Evolutionary conservation across 1,140 invertebrate genomes (phyloP).

Genomic region (Euwallacea similis): DNA sequence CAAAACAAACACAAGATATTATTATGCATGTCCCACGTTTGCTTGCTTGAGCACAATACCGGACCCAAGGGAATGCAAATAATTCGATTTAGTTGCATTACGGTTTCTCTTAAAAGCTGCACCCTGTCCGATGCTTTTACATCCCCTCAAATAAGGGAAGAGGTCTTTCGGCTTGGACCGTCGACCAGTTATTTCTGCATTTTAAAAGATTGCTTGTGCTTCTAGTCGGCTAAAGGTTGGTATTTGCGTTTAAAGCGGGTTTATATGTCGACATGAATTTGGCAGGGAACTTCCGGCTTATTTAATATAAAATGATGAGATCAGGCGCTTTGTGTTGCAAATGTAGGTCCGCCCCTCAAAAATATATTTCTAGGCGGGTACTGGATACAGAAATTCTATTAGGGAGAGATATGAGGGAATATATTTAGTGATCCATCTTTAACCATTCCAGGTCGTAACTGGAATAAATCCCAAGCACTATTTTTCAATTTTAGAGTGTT

Average conservation of each 20-base stretch:
- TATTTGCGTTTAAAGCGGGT: not conserved
- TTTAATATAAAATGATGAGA: too few relatives aligned
- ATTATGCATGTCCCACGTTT: slow-evolving; percentile 2
- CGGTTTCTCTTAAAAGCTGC: slow-evolving; percentile 5
- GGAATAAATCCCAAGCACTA: too few relatives aligned
- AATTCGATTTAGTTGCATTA: slow-evolving; percentile 4
- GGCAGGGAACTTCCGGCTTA: too few relatives aligned
- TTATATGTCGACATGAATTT: not conserved
- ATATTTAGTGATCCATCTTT: too few relatives aligned
- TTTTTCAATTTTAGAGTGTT: too few relatives aligned
- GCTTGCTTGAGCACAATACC: slow-evolving; percentile 2
- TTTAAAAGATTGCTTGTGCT: slow-evolving; percentile 1
- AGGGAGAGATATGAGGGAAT: too few relatives aligned
- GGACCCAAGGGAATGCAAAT: slow-evolving; percentile 1
- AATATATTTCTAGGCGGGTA: not conserved
- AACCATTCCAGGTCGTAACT: too few relatives aligned
- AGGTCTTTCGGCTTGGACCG: not conserved
- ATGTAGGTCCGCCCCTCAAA: not conserved
- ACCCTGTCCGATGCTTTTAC: not conserved
- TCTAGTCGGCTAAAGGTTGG: slow-evolving; percentile 2
- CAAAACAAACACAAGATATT: not conserved
- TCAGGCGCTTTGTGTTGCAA: too few relatives aligned
- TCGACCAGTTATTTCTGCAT: not conserved
- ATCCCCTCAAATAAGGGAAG: not conserved
- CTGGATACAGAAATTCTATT: too few relatives aligned